phyloP scores from a whole-genome alignment of 2,797 vertebrate species.

The Botia kubotai region DNA sequence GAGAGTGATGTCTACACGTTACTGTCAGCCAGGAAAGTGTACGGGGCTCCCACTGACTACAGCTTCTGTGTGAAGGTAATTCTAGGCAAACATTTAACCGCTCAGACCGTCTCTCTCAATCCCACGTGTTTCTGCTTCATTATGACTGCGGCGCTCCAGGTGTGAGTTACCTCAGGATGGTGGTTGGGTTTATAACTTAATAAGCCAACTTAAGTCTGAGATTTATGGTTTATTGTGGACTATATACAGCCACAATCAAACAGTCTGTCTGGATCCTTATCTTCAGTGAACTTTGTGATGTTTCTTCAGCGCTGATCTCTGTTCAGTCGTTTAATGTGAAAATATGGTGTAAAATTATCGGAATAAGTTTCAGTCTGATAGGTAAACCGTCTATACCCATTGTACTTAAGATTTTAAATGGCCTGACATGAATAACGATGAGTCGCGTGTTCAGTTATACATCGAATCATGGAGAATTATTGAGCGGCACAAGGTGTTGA shows the following conservation, averaged over 20 bases:
- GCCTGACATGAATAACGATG: too few species aligned
- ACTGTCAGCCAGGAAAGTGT: constrained; percentile 87
- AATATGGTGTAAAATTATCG: neutral
- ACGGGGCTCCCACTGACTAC: constrained; percentile 88
- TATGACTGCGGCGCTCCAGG: neutral
- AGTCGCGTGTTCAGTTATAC: too few species aligned
- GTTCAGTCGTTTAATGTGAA: neutral
- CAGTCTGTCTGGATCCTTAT: constrained; percentile 55
- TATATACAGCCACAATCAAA: constrained; percentile 50
- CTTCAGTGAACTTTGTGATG: constrained; percentile 40
- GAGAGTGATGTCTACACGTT: constrained; percentile 90
- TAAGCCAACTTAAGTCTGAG: constrained; percentile 52
- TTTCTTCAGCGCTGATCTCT: constrained; percentile 17
- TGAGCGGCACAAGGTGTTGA: too few species aligned
- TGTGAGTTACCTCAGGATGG: constrained; percentile 4
- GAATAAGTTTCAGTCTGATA: too few species aligned
- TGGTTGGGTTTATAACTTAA: constrained; percentile 53
- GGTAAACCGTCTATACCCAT: too few species aligned
- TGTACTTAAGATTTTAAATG: too few species aligned
- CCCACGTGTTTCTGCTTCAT: neutral
- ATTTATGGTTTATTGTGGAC: constrained; percentile 50
- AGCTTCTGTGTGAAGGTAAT: constrained; percentile 96
- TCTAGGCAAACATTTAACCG: constrained; percentile 38
- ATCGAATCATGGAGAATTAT: too few species aligned
- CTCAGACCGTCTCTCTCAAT: constrained; percentile 8